Percentiles rank a stretch among this genome's conserved stretches.
Evolutionary conservation across 92 coral and sea anemone genomes (phyloP).

Genomic region (Phymanthus crucifer): DNA sequence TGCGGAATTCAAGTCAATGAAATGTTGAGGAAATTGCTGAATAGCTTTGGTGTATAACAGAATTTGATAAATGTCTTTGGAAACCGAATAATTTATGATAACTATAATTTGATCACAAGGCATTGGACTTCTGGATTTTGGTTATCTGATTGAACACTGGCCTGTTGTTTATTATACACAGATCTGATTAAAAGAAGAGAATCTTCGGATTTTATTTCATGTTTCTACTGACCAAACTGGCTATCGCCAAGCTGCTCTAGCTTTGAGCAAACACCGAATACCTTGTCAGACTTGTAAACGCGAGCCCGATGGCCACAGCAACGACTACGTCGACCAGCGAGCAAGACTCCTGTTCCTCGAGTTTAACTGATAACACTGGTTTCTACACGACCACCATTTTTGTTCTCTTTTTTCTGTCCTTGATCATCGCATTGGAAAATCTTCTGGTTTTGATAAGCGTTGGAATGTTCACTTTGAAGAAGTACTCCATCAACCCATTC

Average conservation of each 20-base stretch:
- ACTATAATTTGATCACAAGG: no score
- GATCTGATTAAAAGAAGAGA: not conserved
- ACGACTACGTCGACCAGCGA: not conserved
- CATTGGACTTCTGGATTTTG: not conserved
- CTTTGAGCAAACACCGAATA: not conserved
- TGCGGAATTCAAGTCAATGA: not conserved
- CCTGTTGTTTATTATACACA: not conserved
- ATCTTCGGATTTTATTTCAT: not conserved
- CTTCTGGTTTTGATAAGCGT: conserved; percentile 57
- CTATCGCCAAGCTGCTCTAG: not conserved
- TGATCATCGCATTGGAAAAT: conserved; percentile 50
- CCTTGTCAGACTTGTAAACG: not conserved
- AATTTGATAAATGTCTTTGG: not conserved
- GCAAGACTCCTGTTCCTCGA: conserved; percentile 18
- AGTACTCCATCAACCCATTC: conserved; percentile 40
- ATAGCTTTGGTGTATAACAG: not conserved
- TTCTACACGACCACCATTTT: conserved; percentile 36
- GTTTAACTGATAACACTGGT: conserved; percentile 20
- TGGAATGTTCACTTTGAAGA: conserved; percentile 49
- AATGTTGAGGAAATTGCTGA: not conserved
- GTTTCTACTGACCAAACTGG: not conserved
- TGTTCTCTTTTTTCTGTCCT: conserved; percentile 39
- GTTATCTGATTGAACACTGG: not conserved
- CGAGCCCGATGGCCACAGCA: no score
- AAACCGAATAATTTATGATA: not conserved